Base-by-base conservation (phyloP, 2,888 invertebrate genomes). In the Malacosoma neustria region DNA sequence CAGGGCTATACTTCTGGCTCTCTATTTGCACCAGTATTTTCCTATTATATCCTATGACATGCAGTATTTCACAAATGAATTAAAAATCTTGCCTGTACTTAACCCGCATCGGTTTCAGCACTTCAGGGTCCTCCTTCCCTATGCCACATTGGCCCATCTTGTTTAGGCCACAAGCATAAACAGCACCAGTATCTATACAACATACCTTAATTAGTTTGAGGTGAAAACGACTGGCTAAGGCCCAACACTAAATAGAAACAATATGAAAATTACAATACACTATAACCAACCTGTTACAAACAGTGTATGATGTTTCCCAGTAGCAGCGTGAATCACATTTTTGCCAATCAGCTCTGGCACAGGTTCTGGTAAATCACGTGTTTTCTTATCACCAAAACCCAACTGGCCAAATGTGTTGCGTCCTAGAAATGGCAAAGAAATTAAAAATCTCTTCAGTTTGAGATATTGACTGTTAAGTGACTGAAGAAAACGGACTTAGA, bases 121-220 rank as follows among this genome's bases (percentile, higher is more conserved):
- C 51, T 33, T 85, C 81, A 2, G 89, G 82, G 31, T 88, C 86
- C 31, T 85, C 74, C 55, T 87, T 93, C 3, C 96, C 96, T 34
- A 96, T 87, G 6, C 98, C 97, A 68, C 96, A 95, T 66, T 98
- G 97, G 0, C 96, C 97, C 54, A 93, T 91, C 68, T 94, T 94
- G 77, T 97, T 98, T 59, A 96, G 96, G 3, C 97, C 98, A 58
- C 94, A 94, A 1, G 92, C 93, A 63, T 93, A 97, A 3, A 97
- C 96, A 6, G 91, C 90, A 29, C 97, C 97, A 3, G 92, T 90
- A 64, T 95, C 93, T 90, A 62, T 2, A 32, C 32, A 38, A 34
- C 13, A 37, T 32, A 31, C 14, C 43, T 13, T 31, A 35, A 14
- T 32, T 5, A 5, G 11, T 29, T n/a, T 11, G 22, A 32, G n/a